Evolutionary conservation across 2,113 vertebrate genomes (phyloP), one percentile per base, ranked within the genome.

Genomic region (Malurus cyaneus): DNA sequence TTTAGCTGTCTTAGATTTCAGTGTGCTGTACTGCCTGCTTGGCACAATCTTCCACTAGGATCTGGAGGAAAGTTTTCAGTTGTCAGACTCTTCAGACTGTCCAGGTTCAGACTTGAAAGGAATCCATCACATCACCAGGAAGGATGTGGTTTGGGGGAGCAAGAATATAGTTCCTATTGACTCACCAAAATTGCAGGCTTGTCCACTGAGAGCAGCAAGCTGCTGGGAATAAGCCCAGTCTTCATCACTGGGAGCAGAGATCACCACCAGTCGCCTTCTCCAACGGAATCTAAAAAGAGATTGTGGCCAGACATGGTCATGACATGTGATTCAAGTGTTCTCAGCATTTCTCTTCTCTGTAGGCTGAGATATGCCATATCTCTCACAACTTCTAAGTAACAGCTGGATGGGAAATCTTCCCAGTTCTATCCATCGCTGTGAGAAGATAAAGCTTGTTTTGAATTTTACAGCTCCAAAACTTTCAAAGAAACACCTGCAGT

Each of bases 181-280:
- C 98, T 98, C 96, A 99, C 99, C 99, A 94, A 99, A 98, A 98
- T 99, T 99, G 96, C 99, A 99, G 66, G 99, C 99, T 98, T 99
- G 99, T 95, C 99, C 99, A 91, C 82, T 98, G 73, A 99, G 98
- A 88, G 98, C 98, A 77, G 99, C 98, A 69, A 99, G 98, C 98
- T 99, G 99, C 97, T 99, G 99, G 95, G 99, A 99, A 96, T 99
- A 99, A 91, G 99, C 98, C 99, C 99, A 99, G 80, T 99, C 99
- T 97, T 99, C 99, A 76, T 99, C 99, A 41, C 86, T 99, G 73
- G 99, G 98, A 86, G 99, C 98, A 44, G 99, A 99, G 97, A 99
- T 99, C 92, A 99, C 98, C 86, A 99, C 98, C 78, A 99, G 97
- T 59, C 99, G 97, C 74, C 99, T 98, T 94, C 99, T 98, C 99